Evolutionary conservation across 2,113 vertebrate species (phyloP).

Genomic region (Pygoscelis antarcticus): DNA sequence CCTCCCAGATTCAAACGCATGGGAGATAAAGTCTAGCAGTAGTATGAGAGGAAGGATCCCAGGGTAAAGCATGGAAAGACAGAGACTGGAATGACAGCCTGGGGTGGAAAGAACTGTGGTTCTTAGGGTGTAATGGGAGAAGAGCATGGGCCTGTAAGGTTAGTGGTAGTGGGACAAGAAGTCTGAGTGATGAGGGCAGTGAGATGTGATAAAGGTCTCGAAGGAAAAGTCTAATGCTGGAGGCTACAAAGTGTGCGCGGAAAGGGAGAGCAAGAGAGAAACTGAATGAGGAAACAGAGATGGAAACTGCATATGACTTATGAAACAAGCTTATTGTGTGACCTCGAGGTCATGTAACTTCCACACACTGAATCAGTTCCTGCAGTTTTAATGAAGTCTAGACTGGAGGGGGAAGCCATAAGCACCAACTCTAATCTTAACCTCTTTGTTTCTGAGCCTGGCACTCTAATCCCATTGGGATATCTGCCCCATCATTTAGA

Average conservation of each 20-base stretch:
- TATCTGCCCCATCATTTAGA: neutral
- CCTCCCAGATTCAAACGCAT: neutral
- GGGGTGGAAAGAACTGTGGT: neutral
- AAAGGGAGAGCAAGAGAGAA: neutral
- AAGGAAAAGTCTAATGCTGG: neutral
- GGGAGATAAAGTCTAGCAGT: neutral
- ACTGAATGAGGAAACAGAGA: neutral
- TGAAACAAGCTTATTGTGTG: slow-evolving; percentile 10
- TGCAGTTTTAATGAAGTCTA: slow-evolving; percentile 14
- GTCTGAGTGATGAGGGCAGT: neutral
- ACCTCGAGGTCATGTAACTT: neutral
- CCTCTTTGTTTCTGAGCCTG: neutral
- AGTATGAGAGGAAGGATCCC: neutral
- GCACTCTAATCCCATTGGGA: neutral
- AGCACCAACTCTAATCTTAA: neutral
- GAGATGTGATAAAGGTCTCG: neutral
- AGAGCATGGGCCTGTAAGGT: neutral
- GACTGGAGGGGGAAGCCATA: neutral
- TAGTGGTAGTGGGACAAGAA: neutral
- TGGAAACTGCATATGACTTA: neutral
- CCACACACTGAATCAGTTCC: neutral
- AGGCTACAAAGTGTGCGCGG: neutral
- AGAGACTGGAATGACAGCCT: neutral
- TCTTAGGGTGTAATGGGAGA: neutral
- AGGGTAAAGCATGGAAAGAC: neutral